Evolutionary conservation across 2,113 vertebrate species (phyloP), one percentile per base, ranked within the genome.

Genomic region (Dipodomys stephensi): DNA sequence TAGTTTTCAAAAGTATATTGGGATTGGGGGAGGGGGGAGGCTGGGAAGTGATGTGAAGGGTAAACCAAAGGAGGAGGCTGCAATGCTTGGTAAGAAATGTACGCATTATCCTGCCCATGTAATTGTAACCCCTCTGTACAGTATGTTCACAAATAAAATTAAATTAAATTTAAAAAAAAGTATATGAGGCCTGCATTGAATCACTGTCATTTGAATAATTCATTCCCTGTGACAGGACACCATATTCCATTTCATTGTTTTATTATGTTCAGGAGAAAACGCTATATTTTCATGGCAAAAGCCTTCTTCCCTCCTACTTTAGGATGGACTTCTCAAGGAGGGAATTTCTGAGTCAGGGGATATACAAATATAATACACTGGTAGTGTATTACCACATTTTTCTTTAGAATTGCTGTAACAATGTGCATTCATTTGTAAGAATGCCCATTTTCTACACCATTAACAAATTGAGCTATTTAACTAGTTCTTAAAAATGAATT

Each of bases 1-100:
- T 77, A 32, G 91, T 86, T 92, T 81, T 94, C 79, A 92, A 92
- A 64, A 5, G 18, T 73, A 6, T 12, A 86, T 68, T n/a, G n/a
- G n/a, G n/a, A n/a, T n/a, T n/a, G n/a, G n/a, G n/a, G n/a, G n/a
- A n/a, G n/a, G n/a, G n/a, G n/a, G n/a, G n/a, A n/a, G n/a, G n/a
- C n/a, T n/a, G n/a, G n/a, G n/a, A n/a, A n/a, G n/a, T n/a, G n/a
- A n/a, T n/a, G n/a, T n/a, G n/a, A n/a, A n/a, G n/a, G n/a, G n/a
- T n/a, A n/a, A n/a, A n/a, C n/a, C n/a, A n/a, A n/a, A n/a, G n/a
- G n/a, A n/a, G n/a, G n/a, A n/a, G n/a, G n/a, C n/a, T n/a, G n/a
- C n/a, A n/a, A n/a, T n/a, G n/a, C n/a, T n/a, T n/a, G n/a, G n/a
- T n/a, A n/a, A n/a, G n/a, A n/a, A n/a, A n/a, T n/a, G n/a, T n/a